phyloP scores from a whole-genome alignment of 2,113 vertebrate species.

The Stigmatopora argus region DNA sequence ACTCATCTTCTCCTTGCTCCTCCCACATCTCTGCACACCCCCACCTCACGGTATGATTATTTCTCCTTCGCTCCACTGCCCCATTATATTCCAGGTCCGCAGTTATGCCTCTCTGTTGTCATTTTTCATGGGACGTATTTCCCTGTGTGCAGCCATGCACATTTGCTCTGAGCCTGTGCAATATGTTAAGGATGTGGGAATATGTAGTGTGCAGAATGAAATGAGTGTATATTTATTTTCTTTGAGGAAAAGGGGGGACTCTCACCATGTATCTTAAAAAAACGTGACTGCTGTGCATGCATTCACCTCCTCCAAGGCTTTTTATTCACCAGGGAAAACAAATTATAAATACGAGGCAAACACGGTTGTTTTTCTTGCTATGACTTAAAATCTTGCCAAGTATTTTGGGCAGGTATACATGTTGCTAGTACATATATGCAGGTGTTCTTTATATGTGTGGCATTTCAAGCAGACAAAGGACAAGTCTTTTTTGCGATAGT shows the following conservation, averaged over 20 bases:
- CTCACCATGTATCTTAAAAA: constrained; percentile 61
- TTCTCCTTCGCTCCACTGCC: constrained; percentile 63
- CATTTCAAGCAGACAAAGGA: constrained; percentile 3
- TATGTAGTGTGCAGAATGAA: constrained; percentile 66
- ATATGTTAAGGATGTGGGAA: constrained; percentile 68
- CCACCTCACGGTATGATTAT: constrained; percentile 67
- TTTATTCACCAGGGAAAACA: constrained; percentile 62
- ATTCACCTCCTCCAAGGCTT: constrained; percentile 58
- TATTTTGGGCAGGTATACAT: constrained; percentile 30
- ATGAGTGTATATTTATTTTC: constrained; percentile 72
- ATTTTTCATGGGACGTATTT: constrained; percentile 70
- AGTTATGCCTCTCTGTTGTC: constrained; percentile 62
- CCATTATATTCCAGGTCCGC: constrained; percentile 65
- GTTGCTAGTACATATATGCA: constrained; percentile 14
- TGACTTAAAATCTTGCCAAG: constrained; percentile 54
- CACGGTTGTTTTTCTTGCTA: constrained; percentile 51
- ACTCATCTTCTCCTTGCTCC: constrained; percentile 58
- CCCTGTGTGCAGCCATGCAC: constrained; percentile 56
- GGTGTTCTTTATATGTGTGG: constrained; percentile 27
- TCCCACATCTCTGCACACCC: constrained; percentile 43
- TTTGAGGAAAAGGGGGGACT: constrained; percentile 52
- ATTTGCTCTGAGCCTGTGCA: constrained; percentile 58
- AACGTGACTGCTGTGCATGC: constrained; percentile 69
- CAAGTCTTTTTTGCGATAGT: constrained; percentile 3
- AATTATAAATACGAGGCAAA: constrained; percentile 67